Percentiles rank a stretch among this genome's conserved stretches.
phyloP scores from a whole-genome alignment of 1,140 invertebrate genomes.

The Cardiocondyla obscurior region DNA sequence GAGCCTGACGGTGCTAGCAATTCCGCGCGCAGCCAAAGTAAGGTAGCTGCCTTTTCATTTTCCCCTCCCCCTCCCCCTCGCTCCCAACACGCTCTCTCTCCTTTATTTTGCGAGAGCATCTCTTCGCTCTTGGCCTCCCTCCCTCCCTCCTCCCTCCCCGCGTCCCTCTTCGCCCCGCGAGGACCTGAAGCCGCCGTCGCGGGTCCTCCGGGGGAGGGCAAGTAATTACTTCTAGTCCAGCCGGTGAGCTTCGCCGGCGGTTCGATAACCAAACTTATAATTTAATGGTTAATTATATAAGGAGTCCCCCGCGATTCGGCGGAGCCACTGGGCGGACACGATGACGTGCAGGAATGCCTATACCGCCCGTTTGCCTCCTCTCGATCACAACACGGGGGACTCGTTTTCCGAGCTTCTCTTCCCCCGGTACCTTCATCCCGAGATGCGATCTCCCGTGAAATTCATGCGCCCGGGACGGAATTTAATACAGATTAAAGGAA shows the following conservation, averaged over 20 bases:
- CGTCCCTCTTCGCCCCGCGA: too few relatives aligned
- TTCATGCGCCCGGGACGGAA: background rate
- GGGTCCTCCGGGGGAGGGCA: conserved; percentile 61
- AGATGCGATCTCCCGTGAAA: background rate
- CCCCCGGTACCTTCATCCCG: background rate
- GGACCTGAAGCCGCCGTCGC: conserved; percentile 56
- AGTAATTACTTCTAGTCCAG: conserved; percentile 83
- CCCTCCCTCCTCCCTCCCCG: background rate
- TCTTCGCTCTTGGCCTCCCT: conserved; percentile 18
- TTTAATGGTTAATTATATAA: conserved; percentile 85
- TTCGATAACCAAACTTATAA: conserved; percentile 84
- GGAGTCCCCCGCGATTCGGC: conserved; percentile 81
- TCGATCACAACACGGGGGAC: conserved; percentile 23
- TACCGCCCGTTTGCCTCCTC: conserved; percentile 1
- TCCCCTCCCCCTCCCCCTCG: conserved; percentile 41
- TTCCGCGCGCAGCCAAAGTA: conserved; percentile 75
- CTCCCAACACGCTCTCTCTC: conserved; percentile 14
- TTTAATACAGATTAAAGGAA: background rate
- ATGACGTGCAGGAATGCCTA: conserved; percentile 83
- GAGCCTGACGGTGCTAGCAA: conserved; percentile 65
- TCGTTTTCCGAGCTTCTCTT: conserved; percentile 48
- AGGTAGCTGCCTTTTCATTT: conserved; percentile 76
- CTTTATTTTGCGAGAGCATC: background rate
- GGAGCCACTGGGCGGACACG: conserved; percentile 83
- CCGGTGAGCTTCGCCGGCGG: conserved; percentile 75